phyloP scores from a whole-genome alignment of 2,888 invertebrate genomes.

The Alloscopus bannaensis region DNA sequence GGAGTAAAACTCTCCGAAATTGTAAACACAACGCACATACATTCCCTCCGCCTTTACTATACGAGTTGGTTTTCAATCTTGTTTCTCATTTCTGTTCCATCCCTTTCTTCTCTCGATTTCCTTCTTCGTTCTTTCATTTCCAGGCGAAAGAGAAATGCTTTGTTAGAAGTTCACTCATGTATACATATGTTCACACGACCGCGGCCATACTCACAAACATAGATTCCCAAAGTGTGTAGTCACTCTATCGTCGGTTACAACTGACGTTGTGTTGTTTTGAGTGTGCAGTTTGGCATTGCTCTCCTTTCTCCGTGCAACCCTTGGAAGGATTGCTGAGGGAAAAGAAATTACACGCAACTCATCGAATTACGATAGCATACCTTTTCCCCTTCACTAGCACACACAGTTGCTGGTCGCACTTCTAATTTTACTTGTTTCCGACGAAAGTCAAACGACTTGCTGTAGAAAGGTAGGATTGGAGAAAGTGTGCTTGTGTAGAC shows the following conservation, averaged over 20 bases:
- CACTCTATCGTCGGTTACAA: no score
- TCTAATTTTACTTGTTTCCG: no score
- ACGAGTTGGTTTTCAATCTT: constrained; percentile 13
- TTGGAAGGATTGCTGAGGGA: no score
- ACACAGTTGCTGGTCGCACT: no score
- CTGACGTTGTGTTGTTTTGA: no score
- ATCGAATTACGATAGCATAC: constrained; percentile 26
- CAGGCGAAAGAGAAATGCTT: background rate
- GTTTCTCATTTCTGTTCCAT: constrained; percentile 8
- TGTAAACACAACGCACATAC: constrained; percentile 11
- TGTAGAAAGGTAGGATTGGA: no score
- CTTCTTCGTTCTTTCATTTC: background rate
- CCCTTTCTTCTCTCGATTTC: constrained; percentile 5
- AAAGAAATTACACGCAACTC: constrained; percentile 17
- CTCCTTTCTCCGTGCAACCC: no score
- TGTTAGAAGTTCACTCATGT: background rate
- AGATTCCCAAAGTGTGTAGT: no score
- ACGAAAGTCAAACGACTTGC: no score
- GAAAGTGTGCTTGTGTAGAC: no score
- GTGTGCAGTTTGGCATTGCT: no score
- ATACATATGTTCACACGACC: constrained; percentile 11
- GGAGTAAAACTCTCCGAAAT: constrained; percentile 9
- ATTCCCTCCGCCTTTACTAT: background rate
- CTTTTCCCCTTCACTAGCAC: constrained; percentile 1
- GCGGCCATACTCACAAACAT: no score